Percentiles rank a stretch among this genome's conserved stretches.
Evolutionary conservation across 2,797 vertebrate genomes (phyloP).

Genomic region (Tinamus major): DNA sequence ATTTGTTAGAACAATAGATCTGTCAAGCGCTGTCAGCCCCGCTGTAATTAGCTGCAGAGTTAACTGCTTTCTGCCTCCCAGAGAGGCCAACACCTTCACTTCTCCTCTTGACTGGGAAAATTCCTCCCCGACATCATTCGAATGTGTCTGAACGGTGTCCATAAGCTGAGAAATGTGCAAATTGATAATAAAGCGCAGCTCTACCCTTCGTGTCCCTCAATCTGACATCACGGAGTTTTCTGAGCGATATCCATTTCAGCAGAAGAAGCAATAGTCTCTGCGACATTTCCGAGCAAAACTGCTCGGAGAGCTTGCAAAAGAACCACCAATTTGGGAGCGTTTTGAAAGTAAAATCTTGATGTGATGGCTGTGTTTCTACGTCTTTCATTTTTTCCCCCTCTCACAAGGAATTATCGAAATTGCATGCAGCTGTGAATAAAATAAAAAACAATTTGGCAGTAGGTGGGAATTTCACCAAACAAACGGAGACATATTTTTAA

Average conservation of each 20-base stretch:
- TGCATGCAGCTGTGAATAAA: neutral
- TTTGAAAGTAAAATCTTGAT: neutral
- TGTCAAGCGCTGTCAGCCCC: constrained; percentile 43
- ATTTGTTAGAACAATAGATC: neutral
- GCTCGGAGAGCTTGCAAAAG: neutral
- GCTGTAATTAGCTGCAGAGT: constrained; percentile 39
- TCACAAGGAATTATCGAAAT: fast-evolving
- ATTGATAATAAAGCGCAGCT: neutral
- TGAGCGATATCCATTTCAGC: neutral
- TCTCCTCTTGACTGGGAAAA: constrained; percentile 31
- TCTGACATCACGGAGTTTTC: fast-evolving
- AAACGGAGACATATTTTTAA: neutral
- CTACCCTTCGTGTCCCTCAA: neutral
- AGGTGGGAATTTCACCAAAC: neutral
- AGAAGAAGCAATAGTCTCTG: neutral
- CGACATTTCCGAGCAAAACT: neutral
- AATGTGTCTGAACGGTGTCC: neutral
- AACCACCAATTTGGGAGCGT: neutral
- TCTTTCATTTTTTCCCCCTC: neutral
- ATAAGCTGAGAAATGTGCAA: neutral
- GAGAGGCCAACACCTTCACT: constrained; percentile 45
- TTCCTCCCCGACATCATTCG: neutral
- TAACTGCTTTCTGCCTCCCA: constrained; percentile 50
- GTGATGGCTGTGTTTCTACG: neutral
- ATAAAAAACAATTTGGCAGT: neutral